Conservation (phyloP, 2,113 vertebrate genomes). For the Gorsachius goisagi region DNA sequence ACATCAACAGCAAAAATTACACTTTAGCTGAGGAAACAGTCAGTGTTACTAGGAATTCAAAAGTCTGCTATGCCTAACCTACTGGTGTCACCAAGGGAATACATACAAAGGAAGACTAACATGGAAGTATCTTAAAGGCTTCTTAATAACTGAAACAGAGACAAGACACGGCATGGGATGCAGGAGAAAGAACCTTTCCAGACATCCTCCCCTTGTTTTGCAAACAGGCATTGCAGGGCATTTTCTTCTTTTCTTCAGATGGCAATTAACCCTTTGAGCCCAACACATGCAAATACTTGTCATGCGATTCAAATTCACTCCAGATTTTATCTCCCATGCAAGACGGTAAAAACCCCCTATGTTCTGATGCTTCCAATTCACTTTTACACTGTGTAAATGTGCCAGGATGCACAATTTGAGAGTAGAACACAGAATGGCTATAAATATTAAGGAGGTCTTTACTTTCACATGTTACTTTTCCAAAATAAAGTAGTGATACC, state of each 20-base stretch:
- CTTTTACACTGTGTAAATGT: neutral
- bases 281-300: neutral
- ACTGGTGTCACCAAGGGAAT: neutral
- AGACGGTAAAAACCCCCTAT: neutral
- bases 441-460: neutral
- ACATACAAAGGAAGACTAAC: neutral
- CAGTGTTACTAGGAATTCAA: neutral
- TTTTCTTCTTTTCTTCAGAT: neutral
- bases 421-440: neutral
- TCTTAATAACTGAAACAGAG: neutral
- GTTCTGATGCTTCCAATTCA: neutral
- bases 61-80: neutral
- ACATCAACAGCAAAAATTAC: neutral
- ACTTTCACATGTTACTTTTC: neutral
- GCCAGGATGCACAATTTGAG: neutral
- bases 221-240: neutral
- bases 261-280: neutral
- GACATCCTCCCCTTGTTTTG: neutral
- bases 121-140: neutral
- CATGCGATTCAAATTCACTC: neutral
- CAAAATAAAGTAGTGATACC: neutral
- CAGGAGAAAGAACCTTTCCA: neutral
- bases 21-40: neutral
- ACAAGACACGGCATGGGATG: neutral
- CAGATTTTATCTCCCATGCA: neutral